phyloP scores from a whole-genome alignment of 2,888 invertebrate species.

The Tachystola acroxantha region DNA sequence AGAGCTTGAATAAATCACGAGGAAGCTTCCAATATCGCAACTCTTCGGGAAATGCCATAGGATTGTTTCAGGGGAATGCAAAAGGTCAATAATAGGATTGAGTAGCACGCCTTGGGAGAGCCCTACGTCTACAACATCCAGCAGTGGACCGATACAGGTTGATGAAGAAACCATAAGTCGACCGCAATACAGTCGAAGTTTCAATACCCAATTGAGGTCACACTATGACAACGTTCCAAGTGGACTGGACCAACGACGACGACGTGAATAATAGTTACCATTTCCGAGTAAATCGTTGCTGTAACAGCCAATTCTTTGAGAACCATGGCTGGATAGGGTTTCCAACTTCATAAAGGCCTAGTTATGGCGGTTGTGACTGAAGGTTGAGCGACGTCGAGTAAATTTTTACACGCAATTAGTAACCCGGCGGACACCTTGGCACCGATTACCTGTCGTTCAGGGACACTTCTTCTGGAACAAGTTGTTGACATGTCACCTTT shows the following conservation, averaged over 20 bases:
- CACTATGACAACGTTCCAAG: conserved; percentile 67
- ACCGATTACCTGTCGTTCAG: conserved; percentile 55
- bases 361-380: conserved; percentile 38
- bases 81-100: too few species aligned
- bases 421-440: conserved; percentile 64
- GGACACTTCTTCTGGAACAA: conserved; percentile 30
- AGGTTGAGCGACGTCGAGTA: conserved; percentile 71
- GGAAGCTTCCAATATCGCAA: too few species aligned
- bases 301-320: conserved; percentile 29
- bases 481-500: too few species aligned
- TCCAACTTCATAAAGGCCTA: conserved; percentile 22
- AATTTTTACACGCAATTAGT: conserved; percentile 75
- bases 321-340: conserved; percentile 16
- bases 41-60: too few species aligned
- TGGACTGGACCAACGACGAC: conserved; percentile 54
- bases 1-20: too few species aligned
- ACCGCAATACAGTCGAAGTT: too few species aligned
- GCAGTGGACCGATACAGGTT: too few species aligned
- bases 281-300: conserved; percentile 50
- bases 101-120: too few species aligned
- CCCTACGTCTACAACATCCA: too few species aligned
- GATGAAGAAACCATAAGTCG: too few species aligned
- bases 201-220: conserved; percentile 6
- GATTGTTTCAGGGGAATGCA: too few species aligned
- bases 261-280: conserved; percentile 58